phyloP scores from a whole-genome alignment of 1,140 invertebrate genomes.

The Lamellibrachia luymesi region DNA sequence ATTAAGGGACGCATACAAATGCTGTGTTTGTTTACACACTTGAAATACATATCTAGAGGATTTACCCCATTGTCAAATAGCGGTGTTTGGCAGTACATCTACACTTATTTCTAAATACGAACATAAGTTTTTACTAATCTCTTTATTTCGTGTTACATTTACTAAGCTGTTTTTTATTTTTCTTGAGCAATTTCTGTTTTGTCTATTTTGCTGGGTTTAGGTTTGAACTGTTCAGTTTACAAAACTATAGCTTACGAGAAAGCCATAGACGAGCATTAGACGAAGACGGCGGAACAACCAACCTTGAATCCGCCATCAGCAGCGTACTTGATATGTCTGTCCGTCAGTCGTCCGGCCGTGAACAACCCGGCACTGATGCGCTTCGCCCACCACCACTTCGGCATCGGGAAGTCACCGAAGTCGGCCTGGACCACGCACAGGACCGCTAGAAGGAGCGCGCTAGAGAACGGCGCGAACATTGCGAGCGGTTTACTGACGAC shows the following conservation, averaged over 20 bases:
- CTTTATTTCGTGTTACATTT: neutral
- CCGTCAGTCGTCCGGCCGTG: neutral
- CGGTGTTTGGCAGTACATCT: too few species aligned
- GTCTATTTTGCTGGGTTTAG: too few species aligned
- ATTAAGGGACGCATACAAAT: too few species aligned
- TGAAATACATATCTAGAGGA: too few species aligned
- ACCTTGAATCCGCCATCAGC: conserved; percentile 16
- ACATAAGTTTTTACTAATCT: neutral
- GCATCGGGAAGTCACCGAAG: neutral
- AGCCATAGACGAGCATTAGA: neutral
- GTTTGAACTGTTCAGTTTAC: neutral
- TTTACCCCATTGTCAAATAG: too few species aligned
- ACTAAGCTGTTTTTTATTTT: neutral
- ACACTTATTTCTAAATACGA: neutral
- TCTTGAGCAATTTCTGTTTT: too few species aligned
- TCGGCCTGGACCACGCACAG: neutral
- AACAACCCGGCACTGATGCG: neutral
- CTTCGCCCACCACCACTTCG: conserved; percentile 15
- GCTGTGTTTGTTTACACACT: too few species aligned
- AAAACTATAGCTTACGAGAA: neutral
- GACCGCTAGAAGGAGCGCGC: neutral
- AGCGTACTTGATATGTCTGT: conserved; percentile 14
- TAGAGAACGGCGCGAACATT: neutral
- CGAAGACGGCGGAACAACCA: neutral
- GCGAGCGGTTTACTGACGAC: neutral